Conservation (phyloP, 2,797 vertebrate species). For the Kryptolebias ocellatus region DNA sequence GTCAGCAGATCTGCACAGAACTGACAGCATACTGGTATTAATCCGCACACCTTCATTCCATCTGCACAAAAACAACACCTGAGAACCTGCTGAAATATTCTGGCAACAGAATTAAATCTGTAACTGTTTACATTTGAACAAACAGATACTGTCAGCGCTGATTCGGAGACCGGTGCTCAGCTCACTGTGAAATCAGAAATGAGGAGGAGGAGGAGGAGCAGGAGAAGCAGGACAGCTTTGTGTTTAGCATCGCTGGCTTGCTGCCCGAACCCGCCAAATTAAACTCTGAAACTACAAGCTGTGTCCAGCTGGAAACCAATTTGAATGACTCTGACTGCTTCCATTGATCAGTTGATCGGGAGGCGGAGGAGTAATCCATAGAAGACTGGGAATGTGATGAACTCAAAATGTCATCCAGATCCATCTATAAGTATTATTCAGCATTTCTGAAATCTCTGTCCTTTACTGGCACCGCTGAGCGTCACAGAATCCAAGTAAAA, state of each 20-base stretch:
- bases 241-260: not conserved
- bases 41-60: not conserved
- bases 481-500: not conserved
- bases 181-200: not conserved
- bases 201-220: not conserved
- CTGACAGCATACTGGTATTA: conserved; percentile 3
- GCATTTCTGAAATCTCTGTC: conserved; percentile 1
- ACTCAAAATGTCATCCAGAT: conserved; percentile 35
- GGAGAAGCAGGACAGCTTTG: not conserved
- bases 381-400: conserved; percentile 1
- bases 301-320: conserved; percentile 29
- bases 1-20: not conserved
- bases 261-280: conserved; percentile 9
- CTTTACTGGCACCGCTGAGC: not conserved
- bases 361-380: conserved; percentile 21
- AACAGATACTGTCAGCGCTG: not conserved
- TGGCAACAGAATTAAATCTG: not conserved
- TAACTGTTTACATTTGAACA: conserved; percentile 11
- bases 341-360: conserved; percentile 31
- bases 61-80: not conserved
- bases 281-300: not conserved
- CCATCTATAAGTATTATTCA: conserved; percentile 1
- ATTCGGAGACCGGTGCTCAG: conserved; percentile 2
- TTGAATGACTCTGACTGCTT: conserved; percentile 20
- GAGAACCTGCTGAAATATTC: not conserved